A percentile compares a stretch with the other conserved stretches of the same genome.
Evolutionary conservation across 1,140 invertebrate species (phyloP).

Genomic region (Drosophila oshimai): DNA sequence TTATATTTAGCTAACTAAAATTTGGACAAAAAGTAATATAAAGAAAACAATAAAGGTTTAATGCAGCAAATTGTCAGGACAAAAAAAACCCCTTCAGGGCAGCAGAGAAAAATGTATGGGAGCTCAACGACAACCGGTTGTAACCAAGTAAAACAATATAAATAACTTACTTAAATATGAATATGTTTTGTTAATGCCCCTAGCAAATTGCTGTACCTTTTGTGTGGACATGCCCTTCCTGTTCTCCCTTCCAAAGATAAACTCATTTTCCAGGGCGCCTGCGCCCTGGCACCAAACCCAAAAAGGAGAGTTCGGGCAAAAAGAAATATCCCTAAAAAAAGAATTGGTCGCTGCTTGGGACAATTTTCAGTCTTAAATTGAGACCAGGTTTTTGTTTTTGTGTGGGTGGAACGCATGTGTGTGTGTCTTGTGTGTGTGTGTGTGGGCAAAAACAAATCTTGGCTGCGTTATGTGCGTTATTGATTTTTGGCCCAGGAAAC

Average conservation of each 20-base stretch:
- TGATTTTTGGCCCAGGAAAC: constrained; percentile 60
- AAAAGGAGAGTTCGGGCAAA: not conserved
- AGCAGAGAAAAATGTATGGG: not conserved
- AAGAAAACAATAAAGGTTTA: no score
- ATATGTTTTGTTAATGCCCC: constrained; percentile 41
- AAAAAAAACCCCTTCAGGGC: not conserved
- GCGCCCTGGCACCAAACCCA: constrained; percentile 1
- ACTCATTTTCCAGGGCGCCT: constrained; percentile 29
- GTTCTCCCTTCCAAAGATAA: constrained; percentile 21
- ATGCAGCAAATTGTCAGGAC: not conserved
- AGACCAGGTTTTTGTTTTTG: constrained; percentile 29
- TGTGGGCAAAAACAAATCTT: constrained; percentile 55
- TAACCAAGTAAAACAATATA: constrained; percentile 34
- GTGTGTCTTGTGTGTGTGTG: constrained; percentile 29
- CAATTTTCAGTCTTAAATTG: constrained; percentile 36
- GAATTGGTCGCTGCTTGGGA: constrained; percentile 28
- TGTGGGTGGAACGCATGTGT: constrained; percentile 14
- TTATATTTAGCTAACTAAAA: no score
- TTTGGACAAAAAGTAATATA: no score
- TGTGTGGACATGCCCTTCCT: constrained; percentile 8
- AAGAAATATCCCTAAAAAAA: constrained; percentile 18
- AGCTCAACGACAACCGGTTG: constrained; percentile 8
- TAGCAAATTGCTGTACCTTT: constrained; percentile 51
- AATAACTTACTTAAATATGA: constrained; percentile 41
- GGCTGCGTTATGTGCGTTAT: constrained; percentile 58